A percentile compares a stretch with the other conserved stretches of the same genome.
These are phyloP conservation scores for Caenorhabditis plicata DNA, from an alignment of 2,888 invertebrate species.

Conservation along the genomic window DNA sequence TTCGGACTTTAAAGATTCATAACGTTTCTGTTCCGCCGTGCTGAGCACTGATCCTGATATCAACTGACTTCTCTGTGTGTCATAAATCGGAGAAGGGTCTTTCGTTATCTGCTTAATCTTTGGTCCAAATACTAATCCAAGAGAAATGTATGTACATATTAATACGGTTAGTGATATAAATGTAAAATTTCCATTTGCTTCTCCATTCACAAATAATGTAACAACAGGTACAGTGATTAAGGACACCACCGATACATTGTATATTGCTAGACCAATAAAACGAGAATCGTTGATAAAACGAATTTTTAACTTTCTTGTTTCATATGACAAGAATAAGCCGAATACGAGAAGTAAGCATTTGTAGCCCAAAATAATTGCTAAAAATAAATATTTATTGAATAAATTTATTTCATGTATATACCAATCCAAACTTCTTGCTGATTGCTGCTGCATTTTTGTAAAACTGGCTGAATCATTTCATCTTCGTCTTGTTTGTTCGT, in stretches of 20 bases:
- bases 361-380: conserved; percentile 91
- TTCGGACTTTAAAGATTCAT: conserved; percentile 86
- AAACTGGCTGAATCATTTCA: conserved; percentile 86
- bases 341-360: conserved; percentile 94
- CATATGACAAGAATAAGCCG: conserved; percentile 95
- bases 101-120: conserved; percentile 80
- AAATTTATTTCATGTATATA: conserved; percentile 65
- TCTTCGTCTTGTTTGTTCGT: too few species aligned
- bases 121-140: conserved; percentile 96
- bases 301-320: conserved; percentile 94
- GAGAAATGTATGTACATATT: conserved; percentile 95
- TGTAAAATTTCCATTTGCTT: conserved; percentile 94
- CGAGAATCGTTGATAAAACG: conserved; percentile 93
- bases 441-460: conserved; percentile 93
- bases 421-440: conserved; percentile 93
- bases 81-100: conserved; percentile 43
- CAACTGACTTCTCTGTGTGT: conserved; percentile 40
- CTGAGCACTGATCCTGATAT: conserved; percentile 31
- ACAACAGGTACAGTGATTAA: conserved; percentile 92
- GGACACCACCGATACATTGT: conserved; percentile 96
- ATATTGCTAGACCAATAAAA: conserved; percentile 98
- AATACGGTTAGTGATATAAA: conserved; percentile 91
- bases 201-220: conserved; percentile 91
- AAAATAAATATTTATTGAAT: conserved; percentile 54
- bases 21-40: conserved; percentile 77